These are phyloP conservation scores for Melanotaenia maccullochi DNA, from an alignment of 2,797 vertebrate genomes.

Conservation along the genomic window DNA sequence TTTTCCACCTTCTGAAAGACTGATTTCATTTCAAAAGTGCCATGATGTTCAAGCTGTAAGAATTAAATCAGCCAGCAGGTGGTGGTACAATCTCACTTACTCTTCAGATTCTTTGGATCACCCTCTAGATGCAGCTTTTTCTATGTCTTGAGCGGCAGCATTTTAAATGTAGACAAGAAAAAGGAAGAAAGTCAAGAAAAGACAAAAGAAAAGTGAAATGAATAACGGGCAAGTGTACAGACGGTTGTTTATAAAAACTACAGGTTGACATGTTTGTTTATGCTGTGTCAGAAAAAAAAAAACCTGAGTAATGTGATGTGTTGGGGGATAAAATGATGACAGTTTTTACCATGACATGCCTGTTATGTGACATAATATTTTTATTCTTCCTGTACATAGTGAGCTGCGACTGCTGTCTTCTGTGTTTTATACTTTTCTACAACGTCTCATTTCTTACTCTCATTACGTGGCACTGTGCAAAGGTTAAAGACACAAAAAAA, in stretches of 20 bases:
- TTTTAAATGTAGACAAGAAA: conserved; percentile 12
- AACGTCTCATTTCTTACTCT: conserved; percentile 14
- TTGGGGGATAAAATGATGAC: conserved; percentile 13
- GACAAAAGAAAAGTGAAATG: conserved; percentile 18
- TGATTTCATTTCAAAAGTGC: conserved; percentile 8
- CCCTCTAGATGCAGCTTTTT: conserved; percentile 4
- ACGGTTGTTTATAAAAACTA: conserved; percentile 4
- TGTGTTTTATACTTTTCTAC: conserved; percentile 50
- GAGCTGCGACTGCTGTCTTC: conserved; percentile 64
- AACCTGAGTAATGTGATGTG: conserved; percentile 43
- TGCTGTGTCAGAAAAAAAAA: not conserved
- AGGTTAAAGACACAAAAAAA: not conserved
- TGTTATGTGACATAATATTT: conserved; percentile 31
- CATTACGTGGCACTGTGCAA: not conserved
- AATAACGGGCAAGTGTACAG: conserved; percentile 8
- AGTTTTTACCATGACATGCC: conserved; percentile 32
- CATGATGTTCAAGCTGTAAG: conserved; percentile 8
- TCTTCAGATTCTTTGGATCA: not conserved
- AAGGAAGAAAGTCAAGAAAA: conserved; percentile 17
- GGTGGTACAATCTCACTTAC: conserved; percentile 56
- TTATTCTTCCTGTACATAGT: conserved; percentile 52
- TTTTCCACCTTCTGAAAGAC: conserved; percentile 1
- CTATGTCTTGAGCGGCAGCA: conserved; percentile 1
- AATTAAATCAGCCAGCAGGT: conserved; percentile 58
- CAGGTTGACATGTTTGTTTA: conserved; percentile 18